Conservation (phyloP, 2,113 vertebrate species). For the Carettochelys insculpta region DNA sequence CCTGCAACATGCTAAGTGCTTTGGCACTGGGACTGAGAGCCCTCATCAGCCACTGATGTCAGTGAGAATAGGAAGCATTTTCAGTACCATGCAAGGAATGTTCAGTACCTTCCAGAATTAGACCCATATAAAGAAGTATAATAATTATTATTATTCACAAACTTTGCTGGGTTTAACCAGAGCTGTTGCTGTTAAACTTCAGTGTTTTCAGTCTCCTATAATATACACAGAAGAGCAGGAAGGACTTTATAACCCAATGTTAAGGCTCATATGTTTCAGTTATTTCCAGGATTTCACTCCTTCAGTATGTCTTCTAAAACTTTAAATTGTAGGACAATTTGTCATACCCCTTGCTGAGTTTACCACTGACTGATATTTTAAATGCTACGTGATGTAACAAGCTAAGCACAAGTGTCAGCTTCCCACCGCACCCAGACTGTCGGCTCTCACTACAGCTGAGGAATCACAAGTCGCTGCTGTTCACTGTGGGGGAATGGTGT, state of each 20-base stretch:
- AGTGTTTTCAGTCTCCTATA: neutral
- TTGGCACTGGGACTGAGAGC: neutral
- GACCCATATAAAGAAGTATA: neutral
- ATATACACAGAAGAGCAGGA: neutral
- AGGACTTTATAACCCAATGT: neutral
- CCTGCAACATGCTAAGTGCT: rapidly evolving
- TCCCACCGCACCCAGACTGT: rapidly evolving
- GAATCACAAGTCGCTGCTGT: neutral
- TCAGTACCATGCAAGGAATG: rapidly evolving
- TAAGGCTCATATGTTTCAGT: rapidly evolving
- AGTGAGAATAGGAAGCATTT: neutral
- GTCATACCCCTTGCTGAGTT: neutral
- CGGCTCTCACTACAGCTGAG: neutral
- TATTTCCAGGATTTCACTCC: neutral
- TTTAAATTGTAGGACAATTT: neutral
- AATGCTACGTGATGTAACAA: rapidly evolving
- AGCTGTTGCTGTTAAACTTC: neutral
- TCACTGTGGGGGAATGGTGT: neutral
- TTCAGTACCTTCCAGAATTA: conserved; percentile 3
- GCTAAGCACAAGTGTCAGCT: rapidly evolving
- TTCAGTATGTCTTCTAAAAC: neutral
- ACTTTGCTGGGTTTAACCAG: neutral
- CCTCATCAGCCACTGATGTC: neutral
- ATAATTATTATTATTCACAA: conserved; percentile 48
- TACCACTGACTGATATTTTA: neutral